phyloP scores from a whole-genome alignment of 2,113 vertebrate genomes.

The Pterocles orientalis region DNA sequence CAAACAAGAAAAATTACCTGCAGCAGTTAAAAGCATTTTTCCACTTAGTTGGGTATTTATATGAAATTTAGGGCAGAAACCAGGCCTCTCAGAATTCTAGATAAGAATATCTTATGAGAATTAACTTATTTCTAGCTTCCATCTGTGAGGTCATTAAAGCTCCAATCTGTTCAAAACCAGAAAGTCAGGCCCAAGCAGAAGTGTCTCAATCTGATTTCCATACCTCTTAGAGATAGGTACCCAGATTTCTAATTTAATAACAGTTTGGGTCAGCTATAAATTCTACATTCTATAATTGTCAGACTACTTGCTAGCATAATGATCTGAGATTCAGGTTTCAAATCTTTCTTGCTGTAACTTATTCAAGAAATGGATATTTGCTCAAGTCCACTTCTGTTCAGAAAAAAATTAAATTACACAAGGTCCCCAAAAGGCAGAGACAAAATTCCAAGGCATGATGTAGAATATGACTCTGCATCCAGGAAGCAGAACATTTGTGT shows the following conservation, averaged over 20 bases:
- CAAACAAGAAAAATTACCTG: neutral
- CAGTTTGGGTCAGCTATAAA: neutral
- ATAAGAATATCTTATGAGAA: conserved; percentile 34
- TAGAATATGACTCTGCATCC: neutral
- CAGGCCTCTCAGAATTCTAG: neutral
- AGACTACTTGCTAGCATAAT: neutral
- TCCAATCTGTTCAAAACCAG: conserved; percentile 41
- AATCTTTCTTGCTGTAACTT: neutral
- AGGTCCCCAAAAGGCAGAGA: neutral
- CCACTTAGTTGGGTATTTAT: neutral
- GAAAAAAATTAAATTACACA: neutral
- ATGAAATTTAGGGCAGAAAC: neutral
- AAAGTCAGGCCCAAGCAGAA: neutral
- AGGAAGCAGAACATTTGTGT: neutral
- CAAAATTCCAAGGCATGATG: neutral
- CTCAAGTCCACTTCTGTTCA: neutral
- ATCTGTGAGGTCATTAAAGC: conserved; percentile 52
- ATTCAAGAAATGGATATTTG: neutral
- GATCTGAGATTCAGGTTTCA: neutral
- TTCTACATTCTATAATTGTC: neutral
- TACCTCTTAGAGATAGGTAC: neutral
- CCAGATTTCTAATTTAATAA: neutral
- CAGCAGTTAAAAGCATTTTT: neutral
- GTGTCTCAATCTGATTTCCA: conserved; percentile 9
- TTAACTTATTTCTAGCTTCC: conserved; percentile 28